Conservation (phyloP, 2,888 invertebrate species). For the Zygogramma bicolorata region DNA sequence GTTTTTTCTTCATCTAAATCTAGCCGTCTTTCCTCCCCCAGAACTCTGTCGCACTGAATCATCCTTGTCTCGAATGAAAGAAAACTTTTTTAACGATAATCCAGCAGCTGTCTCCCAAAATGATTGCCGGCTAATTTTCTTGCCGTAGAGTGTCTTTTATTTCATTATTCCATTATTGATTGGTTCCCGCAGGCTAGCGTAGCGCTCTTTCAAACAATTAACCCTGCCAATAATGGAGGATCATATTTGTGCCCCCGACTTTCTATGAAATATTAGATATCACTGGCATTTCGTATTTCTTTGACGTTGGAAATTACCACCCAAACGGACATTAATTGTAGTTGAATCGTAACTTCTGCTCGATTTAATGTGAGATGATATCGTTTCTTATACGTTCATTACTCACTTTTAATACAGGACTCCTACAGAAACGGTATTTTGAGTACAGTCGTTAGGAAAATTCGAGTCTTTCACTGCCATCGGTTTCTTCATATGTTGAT, state of each 20-base stretch:
- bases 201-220: conserved; percentile 66
- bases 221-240: conserved; percentile 64
- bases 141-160: conserved; percentile 58
- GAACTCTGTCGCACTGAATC: background rate
- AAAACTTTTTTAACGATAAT: conserved; percentile 4
- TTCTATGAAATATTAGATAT: conserved; percentile 52
- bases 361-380: conserved; percentile 36
- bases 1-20: too few species aligned
- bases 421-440: background rate
- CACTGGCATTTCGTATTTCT: conserved; percentile 43
- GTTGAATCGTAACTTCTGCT: conserved; percentile 37
- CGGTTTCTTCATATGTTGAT: too few species aligned
- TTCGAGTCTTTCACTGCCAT: too few species aligned
- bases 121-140: conserved; percentile 65
- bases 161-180: conserved; percentile 63
- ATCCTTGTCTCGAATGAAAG: background rate
- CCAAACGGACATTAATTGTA: conserved; percentile 42
- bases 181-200: conserved; percentile 59
- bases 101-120: conserved; percentile 54
- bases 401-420: background rate
- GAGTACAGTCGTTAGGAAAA: background rate
- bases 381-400: conserved; percentile 16
- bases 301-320: conserved; percentile 45
- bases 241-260: conserved; percentile 59
- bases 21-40: too few species aligned